Evolutionary conservation across 2,888 invertebrate species (phyloP).

Genomic region (Tenthredo livida): DNA sequence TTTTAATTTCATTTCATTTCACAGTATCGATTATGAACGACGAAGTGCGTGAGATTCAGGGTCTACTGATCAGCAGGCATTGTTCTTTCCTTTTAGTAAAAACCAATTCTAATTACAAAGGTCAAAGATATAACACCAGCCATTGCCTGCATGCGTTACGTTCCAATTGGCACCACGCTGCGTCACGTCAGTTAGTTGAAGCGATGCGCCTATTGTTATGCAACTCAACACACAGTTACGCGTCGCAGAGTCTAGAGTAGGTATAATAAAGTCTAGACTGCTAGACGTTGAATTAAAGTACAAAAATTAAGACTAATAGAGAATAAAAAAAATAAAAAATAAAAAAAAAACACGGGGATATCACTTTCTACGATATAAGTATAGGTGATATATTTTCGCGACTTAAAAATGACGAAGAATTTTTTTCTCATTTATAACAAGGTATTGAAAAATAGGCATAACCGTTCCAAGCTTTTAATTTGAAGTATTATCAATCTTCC

Average conservation of each 20-base stretch:
- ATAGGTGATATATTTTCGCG: too few species aligned
- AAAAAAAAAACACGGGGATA: background rate
- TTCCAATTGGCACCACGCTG: slow-evolving; percentile 16
- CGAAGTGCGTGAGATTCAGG: background rate
- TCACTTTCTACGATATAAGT: background rate
- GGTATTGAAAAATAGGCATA: background rate
- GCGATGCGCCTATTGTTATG: slow-evolving; percentile 41
- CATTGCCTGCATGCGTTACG: slow-evolving; percentile 14
- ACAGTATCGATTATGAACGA: background rate
- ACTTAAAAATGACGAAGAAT: background rate
- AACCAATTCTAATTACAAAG: slow-evolving; percentile 30
- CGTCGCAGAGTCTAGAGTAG: slow-evolving; percentile 25
- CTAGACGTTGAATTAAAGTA: background rate
- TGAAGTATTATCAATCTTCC: background rate
- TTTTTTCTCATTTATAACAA: background rate
- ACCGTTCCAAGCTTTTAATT: background rate
- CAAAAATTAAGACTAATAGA: background rate
- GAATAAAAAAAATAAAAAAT: background rate
- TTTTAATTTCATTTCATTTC: background rate
- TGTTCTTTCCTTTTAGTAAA: background rate
- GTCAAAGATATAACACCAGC: slow-evolving; percentile 20
- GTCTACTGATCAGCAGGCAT: background rate
- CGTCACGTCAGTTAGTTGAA: background rate
- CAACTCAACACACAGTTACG: slow-evolving; percentile 39
- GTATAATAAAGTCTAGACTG: background rate